Base-by-base conservation (phyloP, 2,113 vertebrate species). In the Sterna hirundo region DNA sequence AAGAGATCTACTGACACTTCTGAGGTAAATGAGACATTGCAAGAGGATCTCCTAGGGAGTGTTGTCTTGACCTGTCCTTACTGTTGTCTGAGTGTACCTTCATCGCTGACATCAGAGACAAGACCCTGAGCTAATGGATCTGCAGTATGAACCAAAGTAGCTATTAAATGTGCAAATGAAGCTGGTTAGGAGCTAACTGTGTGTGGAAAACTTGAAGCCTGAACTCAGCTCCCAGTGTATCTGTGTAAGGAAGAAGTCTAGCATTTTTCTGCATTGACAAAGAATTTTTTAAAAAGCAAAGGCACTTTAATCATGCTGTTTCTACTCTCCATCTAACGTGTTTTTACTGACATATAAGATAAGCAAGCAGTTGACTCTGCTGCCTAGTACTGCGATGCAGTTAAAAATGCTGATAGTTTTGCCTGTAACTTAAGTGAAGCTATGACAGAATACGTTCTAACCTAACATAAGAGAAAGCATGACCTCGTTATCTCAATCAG, bases 361-460 rank as follows among this genome's bases (percentile, higher is more conserved):
- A 58, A 79, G n/a, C 21, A 85, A 64, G 60, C 54, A 71, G 19
- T 51, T 79, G 34, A n/a, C 42, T 84, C n/a, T 66, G 42, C n/a
- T 65, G 42, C 61, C 23, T 84, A 4, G 14, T 78, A 34, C 46
- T 79, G 47, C 68, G 49, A 65, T 88, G 46, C 15, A 32, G 11
- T 68, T 93, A 87, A 88, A 91, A 96, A 23, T 55, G 32, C 25
- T 84, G 65, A 6, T 42, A 10, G 57, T 55, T 80, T 91, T 71
- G 36, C 18, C 6, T 30, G 17, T 60, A 72, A 65, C 25, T 85
- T 40, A 47, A 89, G 25, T 10, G 47, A 80, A 64, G 11, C 46
- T 81, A 3, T 85, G 83, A n/a, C 26, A 65, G 78, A 76, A 5
- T 34, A 5, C 26, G 3, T 69, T 77, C 51, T 71, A 62, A 62